phyloP scores from a whole-genome alignment of 64 coral and sea anemone species.

The Actinia tenebrosa region DNA sequence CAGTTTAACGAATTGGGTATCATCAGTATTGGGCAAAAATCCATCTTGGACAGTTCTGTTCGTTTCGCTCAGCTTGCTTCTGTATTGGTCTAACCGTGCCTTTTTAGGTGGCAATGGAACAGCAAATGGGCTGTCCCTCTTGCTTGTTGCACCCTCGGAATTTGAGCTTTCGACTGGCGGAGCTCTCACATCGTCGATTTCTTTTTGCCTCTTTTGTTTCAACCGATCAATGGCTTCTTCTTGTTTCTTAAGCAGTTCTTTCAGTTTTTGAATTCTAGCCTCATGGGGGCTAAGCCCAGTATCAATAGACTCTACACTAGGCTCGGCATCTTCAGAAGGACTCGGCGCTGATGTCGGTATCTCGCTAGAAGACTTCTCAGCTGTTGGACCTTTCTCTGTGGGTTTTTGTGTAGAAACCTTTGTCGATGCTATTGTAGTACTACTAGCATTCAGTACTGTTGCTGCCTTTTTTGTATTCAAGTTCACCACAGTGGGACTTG shows the following conservation, averaged over 20 bases:
- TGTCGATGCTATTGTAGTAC: background rate
- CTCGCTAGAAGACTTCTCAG: background rate
- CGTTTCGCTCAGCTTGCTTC: slow-evolving; percentile 16
- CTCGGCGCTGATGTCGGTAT: background rate
- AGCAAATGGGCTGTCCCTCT: slow-evolving; percentile 69
- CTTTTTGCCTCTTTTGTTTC: slow-evolving; percentile 70
- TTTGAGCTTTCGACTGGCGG: slow-evolving; percentile 2
- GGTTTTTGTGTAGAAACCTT: background rate
- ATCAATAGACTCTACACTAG: background rate
- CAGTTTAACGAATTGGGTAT: slow-evolving; percentile 71
- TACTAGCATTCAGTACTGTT: background rate
- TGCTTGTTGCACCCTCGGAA: background rate
- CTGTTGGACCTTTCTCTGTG: background rate
- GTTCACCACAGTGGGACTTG: background rate
- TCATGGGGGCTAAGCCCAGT: slow-evolving; percentile 67
- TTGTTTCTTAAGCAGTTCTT: slow-evolving; percentile 70
- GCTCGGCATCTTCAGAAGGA: background rate
- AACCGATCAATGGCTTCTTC: slow-evolving; percentile 75
- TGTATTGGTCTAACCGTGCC: slow-evolving; percentile 13
- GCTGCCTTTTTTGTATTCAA: background rate
- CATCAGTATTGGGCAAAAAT: slow-evolving; percentile 72
- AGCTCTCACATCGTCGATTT: slow-evolving; percentile 64
- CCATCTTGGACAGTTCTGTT: slow-evolving; percentile 19
- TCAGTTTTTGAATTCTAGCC: slow-evolving; percentile 75
- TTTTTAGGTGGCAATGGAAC: slow-evolving; percentile 62